Conservation (phyloP, 2,113 vertebrate genomes). For the Microcebus murinus region DNA sequence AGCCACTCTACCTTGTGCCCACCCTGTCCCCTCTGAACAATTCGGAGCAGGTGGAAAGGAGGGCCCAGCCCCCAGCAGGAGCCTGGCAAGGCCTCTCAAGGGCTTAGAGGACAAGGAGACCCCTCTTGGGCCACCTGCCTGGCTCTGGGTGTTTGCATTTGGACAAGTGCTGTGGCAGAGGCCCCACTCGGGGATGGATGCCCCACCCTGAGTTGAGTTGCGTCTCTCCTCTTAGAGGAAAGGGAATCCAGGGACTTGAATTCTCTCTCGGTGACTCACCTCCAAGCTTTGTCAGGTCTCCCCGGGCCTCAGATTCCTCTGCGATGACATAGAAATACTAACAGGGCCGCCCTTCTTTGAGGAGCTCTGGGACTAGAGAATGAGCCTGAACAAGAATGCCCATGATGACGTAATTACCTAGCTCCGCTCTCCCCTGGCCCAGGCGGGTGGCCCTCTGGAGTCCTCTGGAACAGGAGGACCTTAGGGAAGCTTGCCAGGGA, state of each 20-base stretch:
- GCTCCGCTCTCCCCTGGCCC: neutral
- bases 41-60: neutral
- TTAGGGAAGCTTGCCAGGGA: neutral
- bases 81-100: neutral
- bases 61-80: neutral
- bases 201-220: rapidly evolving
- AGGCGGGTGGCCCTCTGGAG: neutral
- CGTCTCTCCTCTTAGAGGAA: neutral
- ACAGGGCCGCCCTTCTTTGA: neutral
- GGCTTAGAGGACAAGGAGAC: neutral
- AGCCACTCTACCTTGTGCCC: neutral
- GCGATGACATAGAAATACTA: neutral
- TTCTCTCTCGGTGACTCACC: constrained; percentile 49
- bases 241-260: neutral
- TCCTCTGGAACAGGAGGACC: neutral
- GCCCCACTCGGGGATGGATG: rapidly evolving
- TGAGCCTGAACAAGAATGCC: neutral
- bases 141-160: neutral
- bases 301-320: constrained; percentile 32
- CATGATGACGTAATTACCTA: neutral
- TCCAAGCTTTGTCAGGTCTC: constrained; percentile 23
- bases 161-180: neutral
- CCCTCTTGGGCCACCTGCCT: neutral
- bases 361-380: neutral
- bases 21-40: neutral